Conservation (phyloP, 2,888 invertebrate species). For the Mantis religiosa region DNA sequence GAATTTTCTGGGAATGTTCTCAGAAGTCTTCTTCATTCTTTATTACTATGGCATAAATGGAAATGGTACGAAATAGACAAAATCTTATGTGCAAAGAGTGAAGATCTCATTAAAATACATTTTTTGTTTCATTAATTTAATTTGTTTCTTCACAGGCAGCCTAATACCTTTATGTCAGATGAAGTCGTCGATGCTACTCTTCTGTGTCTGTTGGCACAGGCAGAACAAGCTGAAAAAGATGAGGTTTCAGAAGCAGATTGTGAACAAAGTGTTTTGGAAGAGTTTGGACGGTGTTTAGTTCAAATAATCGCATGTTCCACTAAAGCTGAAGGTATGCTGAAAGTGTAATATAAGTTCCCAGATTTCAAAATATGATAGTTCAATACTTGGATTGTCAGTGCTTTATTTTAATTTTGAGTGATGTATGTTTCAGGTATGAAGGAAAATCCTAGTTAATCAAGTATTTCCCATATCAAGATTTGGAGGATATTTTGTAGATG, state of each 20-base stretch:
- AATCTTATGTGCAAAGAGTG: too few relatives aligned
- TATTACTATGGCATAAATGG: too few relatives aligned
- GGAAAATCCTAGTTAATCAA: not conserved
- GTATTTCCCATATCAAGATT: not conserved
- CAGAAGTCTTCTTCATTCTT: too few relatives aligned
- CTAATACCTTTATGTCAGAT: constrained; percentile 87
- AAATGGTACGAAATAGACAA: too few relatives aligned
- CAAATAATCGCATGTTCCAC: constrained; percentile 80
- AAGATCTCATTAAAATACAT: too few relatives aligned
- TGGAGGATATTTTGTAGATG: not conserved
- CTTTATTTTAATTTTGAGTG: not conserved
- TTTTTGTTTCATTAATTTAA: not conserved
- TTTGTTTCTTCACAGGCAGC: constrained; percentile 53
- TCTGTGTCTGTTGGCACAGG: constrained; percentile 91
- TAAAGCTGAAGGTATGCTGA: constrained; percentile 43
- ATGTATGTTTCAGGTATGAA: not conserved
- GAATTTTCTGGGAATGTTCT: too few relatives aligned
- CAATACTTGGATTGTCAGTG: not conserved
- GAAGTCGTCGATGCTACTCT: constrained; percentile 96
- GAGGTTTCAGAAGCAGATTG: constrained; percentile 59
- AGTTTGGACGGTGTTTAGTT: constrained; percentile 90
- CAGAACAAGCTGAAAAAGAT: constrained; percentile 70
- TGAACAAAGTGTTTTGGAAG: constrained; percentile 78
- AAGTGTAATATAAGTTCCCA: not conserved
- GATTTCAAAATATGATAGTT: not conserved